Evolutionary conservation across 2,888 invertebrate species (phyloP).

Genomic region (Cepaea hortensis): DNA sequence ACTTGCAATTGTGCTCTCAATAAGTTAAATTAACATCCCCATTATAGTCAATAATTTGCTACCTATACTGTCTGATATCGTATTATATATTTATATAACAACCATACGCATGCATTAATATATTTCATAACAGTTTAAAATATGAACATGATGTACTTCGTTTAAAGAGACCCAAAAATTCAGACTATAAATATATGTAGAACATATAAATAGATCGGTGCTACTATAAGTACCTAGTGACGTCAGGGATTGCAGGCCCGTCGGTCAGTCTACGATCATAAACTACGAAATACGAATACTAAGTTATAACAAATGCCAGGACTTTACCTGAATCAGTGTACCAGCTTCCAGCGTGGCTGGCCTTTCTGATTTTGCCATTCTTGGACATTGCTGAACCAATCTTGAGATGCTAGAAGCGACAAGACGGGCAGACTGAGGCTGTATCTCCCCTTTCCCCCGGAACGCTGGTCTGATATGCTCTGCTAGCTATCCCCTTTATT

Average conservation of each 20-base stretch:
- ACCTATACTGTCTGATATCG: no score
- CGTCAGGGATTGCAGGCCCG: no score
- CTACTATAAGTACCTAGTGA: no score
- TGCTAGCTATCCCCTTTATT: not conserved
- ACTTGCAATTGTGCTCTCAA: no score
- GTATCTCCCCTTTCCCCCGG: no score
- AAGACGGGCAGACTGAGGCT: not conserved
- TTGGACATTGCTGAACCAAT: slow-evolving; percentile 62
- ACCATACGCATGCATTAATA: no score
- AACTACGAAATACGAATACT: not conserved
- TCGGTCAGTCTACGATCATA: not conserved
- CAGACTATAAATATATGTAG: not conserved
- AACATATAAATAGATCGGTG: not conserved
- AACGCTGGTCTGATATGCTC: not conserved
- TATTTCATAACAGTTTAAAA: no score
- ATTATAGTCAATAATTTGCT: no score
- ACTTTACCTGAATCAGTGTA: slow-evolving; percentile 47
- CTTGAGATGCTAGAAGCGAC: slow-evolving; percentile 47
- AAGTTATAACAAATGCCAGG: not conserved
- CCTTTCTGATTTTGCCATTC: slow-evolving; percentile 46
- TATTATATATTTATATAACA: no score
- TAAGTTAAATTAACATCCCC: no score
- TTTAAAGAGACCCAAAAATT: not conserved
- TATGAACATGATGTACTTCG: no score
- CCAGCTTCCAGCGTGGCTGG: slow-evolving; percentile 53